Percentiles rank a stretch among this genome's conserved stretches.
phyloP scores from a whole-genome alignment of 2,888 invertebrate species.

The Xanthia icteritia region DNA sequence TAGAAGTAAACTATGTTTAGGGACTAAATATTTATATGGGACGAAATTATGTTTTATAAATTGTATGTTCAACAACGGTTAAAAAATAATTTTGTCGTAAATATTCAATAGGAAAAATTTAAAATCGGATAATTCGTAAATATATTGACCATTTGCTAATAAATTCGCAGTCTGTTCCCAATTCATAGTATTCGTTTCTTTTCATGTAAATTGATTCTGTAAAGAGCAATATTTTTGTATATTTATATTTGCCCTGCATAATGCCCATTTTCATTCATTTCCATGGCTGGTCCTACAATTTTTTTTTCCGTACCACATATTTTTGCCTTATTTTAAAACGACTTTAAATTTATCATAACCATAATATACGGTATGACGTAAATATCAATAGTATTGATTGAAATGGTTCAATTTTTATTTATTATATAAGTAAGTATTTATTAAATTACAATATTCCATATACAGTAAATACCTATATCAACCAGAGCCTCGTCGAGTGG shows the following conservation, averaged over 20 bases:
- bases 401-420: conserved; percentile 18
- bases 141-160: conserved; percentile 71
- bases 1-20: conserved; percentile 50
- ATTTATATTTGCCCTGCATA: conserved; percentile 9
- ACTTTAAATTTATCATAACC: conserved; percentile 42
- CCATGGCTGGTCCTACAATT: background rate
- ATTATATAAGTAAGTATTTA: conserved; percentile 10
- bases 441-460: conserved; percentile 29
- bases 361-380: conserved; percentile 60
- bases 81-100: conserved; percentile 46
- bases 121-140: conserved; percentile 59
- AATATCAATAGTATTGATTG: conserved; percentile 40
- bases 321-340: conserved; percentile 34
- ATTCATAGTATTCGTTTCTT: conserved; percentile 54
- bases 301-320: conserved; percentile 21
- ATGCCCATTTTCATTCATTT: conserved; percentile 14
- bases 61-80: conserved; percentile 40
- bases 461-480: conserved; percentile 13
- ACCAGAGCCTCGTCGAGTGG: conserved; percentile 15
- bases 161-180: conserved; percentile 80
- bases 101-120: conserved; percentile 53
- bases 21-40: conserved; percentile 42
- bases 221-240: conserved; percentile 17
- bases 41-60: conserved; percentile 48
- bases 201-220: conserved; percentile 17